phyloP scores from a whole-genome alignment of 2,888 invertebrate species.

The Ormyrus labotus region DNA sequence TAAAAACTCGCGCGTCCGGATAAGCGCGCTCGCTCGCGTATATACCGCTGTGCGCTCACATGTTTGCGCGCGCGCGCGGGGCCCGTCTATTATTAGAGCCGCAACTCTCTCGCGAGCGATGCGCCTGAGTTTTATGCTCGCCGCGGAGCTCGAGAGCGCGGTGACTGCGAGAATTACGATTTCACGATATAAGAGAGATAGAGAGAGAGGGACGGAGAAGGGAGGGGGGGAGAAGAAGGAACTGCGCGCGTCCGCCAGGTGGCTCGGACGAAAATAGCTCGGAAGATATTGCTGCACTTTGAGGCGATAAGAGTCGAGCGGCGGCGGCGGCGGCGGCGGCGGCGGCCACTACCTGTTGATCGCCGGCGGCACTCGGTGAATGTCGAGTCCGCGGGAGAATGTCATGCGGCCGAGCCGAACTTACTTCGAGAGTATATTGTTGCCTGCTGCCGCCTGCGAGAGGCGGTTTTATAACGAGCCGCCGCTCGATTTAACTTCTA shows the following conservation, averaged over 20 bases:
- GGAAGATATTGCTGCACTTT: conserved; percentile 31
- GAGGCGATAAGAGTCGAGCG: conserved; percentile 28
- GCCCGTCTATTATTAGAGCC: conserved; percentile 35
- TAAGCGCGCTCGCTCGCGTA: no score
- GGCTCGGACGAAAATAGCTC: conserved; percentile 45
- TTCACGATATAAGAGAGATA: conserved; percentile 33
- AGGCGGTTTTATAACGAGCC: no score
- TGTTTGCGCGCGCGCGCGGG: no score
- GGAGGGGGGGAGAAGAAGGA: neutral
- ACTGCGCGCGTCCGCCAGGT: conserved; percentile 40
- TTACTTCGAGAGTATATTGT: no score
- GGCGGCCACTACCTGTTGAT: conserved; percentile 35
- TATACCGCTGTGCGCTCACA: no score
- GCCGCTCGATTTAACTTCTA: no score
- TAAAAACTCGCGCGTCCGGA: no score
- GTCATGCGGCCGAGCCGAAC: no score
- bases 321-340: conserved; percentile 6
- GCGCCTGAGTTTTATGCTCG: conserved; percentile 30
- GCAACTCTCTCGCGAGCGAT: conserved; percentile 12
- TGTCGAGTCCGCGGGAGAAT: neutral
- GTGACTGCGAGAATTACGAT: conserved; percentile 39
- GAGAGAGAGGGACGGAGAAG: neutral
- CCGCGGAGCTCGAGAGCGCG: neutral
- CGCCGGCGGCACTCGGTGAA: conserved; percentile 22
- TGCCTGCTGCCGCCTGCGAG: no score